Base-by-base conservation (phyloP, 2,797 vertebrate species). In the Pygocentrus nattereri region DNA sequence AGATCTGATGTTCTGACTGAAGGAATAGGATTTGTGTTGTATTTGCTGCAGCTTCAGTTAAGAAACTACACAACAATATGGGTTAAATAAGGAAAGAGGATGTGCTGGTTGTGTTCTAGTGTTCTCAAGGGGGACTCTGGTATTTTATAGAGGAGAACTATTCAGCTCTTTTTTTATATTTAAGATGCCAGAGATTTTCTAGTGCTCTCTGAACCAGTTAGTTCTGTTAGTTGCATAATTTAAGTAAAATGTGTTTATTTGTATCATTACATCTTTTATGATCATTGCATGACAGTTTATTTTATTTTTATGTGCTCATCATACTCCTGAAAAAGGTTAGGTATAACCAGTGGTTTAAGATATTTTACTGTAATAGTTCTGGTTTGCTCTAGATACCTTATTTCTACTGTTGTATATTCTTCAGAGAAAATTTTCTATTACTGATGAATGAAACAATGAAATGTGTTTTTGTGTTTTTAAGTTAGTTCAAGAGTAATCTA, bases 401-500 rank as follows among this genome's bases (percentile, higher is more conserved):
- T 52, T 18, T 15, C 3, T 0, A 8, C 13, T 70, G 21, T 50
- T 21, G 21, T 1, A 5, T 44, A 21, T 15, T 21, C 2, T 25
- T 27, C 16, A 25, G 7, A 3, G 3, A 23, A 10, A 69, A 27
- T 67, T n/a, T 5, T 62, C 18, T 30, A 41, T 86, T 84, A 87
- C 6, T 77, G 47, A 74, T 38, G 19, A 73, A 31, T 34, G 34
- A 30, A 54, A 5, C 7, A 44, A 4, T 67, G 7, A 65, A 34
- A 31, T 74, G 67, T 79, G 30, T 81, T 41, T 73, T 58, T 76
- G 70, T 76, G 56, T 80, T 65, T 69, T 25, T 76, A 49, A 64
- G 76, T 25, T 86, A 90, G 90, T 84, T 92, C 61, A 62, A 85
- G 56, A 80, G 68, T 83, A 95, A 95, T 95, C 97, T 99, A 99